Percentiles rank a stretch among this genome's conserved stretches.
These are phyloP conservation scores for Oceanodroma tethys DNA, from an alignment of 2,113 vertebrate genomes.

Conservation along the genomic window DNA sequence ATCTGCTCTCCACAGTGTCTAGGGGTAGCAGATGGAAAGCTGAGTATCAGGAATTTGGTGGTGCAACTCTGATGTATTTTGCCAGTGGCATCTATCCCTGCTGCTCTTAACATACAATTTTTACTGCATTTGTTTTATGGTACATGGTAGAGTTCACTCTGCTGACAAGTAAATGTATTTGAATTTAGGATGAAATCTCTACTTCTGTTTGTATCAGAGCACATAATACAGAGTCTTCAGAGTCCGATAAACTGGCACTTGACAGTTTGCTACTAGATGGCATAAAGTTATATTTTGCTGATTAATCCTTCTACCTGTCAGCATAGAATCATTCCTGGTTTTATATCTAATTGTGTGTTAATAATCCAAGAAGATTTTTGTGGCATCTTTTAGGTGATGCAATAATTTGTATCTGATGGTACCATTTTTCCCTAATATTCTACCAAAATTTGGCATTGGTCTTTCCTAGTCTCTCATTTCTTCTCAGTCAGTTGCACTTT, in stretches of 20 bases:
- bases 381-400: neutral
- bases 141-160: neutral
- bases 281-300: neutral
- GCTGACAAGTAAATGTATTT: neutral
- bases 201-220: neutral
- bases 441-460: neutral
- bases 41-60: neutral
- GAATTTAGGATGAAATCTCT: neutral
- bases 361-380: neutral
- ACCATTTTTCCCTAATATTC: neutral
- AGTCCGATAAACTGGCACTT: neutral
- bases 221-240: neutral
- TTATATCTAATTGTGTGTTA: neutral
- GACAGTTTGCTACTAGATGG: neutral
- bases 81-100: neutral
- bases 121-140: neutral
- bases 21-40: neutral
- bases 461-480: neutral
- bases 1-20: neutral
- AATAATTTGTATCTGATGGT: neutral
- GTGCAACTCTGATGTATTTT: neutral
- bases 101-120: neutral
- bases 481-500: neutral
- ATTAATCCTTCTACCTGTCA: neutral
- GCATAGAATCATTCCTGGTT: neutral